These are phyloP conservation scores for Lepeophtheirus nordmannii DNA, from an alignment of 2,888 invertebrate genomes.

Conservation along the genomic window DNA sequence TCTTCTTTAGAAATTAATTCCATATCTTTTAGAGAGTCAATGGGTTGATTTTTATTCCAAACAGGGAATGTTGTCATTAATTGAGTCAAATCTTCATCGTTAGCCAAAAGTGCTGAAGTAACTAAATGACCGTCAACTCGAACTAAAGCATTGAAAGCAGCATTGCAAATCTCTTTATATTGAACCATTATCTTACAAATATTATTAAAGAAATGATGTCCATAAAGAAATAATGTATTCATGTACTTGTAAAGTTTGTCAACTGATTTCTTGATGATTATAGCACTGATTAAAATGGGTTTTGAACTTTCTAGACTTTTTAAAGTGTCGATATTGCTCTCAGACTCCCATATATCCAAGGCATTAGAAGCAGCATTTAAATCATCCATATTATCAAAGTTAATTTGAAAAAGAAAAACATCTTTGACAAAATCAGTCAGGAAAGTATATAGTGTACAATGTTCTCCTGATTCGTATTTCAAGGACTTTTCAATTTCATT, in stretches of 20 bases:
- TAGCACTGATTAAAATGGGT: conserved; percentile 46
- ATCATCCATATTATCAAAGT: conserved; percentile 45
- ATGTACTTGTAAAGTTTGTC: conserved; percentile 51
- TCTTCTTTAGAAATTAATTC: conserved; percentile 65
- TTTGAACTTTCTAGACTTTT: conserved; percentile 40
- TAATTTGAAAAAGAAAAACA: conserved; percentile 63
- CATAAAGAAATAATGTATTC: conserved; percentile 54
- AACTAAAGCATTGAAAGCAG: conserved; percentile 56
- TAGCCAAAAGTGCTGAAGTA: conserved; percentile 72
- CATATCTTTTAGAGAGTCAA: conserved; percentile 59
- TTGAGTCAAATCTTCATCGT: conserved; percentile 76
- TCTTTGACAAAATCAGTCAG: conserved; percentile 71
- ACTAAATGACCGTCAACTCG: conserved; percentile 62
- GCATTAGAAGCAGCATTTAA: conserved; percentile 57
- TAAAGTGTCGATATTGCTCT: conserved; percentile 51
- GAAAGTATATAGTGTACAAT: conserved; percentile 65
- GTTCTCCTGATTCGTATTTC: conserved; percentile 37
- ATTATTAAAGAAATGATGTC: conserved; percentile 55
- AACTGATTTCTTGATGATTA: conserved; percentile 51
- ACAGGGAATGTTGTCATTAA: conserved; percentile 10
- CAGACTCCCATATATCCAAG: conserved; percentile 61
- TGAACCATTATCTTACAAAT: conserved; percentile 52
- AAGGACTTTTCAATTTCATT: conserved; percentile 61
- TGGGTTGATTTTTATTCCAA: conserved; percentile 34
- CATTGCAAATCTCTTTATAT: conserved; percentile 48